These are phyloP conservation scores for Graptemys geographica DNA, from an alignment of 2,797 vertebrate genomes.

Conservation along the genomic window DNA sequence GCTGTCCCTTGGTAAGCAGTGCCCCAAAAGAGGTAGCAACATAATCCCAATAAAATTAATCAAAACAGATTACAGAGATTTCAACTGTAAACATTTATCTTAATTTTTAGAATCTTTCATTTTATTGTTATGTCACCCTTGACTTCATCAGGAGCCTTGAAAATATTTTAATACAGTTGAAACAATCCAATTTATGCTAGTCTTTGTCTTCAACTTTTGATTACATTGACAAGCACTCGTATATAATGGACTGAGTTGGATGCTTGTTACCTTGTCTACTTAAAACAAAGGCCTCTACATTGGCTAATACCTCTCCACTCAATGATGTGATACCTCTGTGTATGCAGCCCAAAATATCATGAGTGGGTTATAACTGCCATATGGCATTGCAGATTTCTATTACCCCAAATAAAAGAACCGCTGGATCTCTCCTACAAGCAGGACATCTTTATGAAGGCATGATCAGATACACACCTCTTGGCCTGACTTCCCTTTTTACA, in stretches of 20 bases:
- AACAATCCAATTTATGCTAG: neutral
- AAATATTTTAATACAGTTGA: neutral
- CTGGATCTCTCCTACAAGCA: neutral
- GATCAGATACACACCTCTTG: neutral
- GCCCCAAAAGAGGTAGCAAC: neutral
- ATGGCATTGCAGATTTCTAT: neutral
- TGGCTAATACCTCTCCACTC: neutral
- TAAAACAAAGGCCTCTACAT: neutral
- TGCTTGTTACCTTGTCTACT: neutral
- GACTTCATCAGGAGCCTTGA: no score
- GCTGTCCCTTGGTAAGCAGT: neutral
- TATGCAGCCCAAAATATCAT: neutral
- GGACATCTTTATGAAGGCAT: neutral
- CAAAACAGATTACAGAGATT: neutral
- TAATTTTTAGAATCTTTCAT: neutral
- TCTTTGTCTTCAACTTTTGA: neutral
- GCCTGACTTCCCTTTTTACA: neutral
- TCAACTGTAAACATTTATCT: neutral
- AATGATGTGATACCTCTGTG: neutral
- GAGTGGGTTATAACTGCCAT: neutral
- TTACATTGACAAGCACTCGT: neutral
- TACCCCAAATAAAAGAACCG: neutral
- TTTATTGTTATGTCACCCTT: neutral
- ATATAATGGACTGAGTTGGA: neutral
- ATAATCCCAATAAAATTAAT: neutral